A percentile compares a stretch with the other conserved stretches of the same genome.
phyloP scores from a whole-genome alignment of 2,888 invertebrate genomes.

The Caenorhabditis japonica region DNA sequence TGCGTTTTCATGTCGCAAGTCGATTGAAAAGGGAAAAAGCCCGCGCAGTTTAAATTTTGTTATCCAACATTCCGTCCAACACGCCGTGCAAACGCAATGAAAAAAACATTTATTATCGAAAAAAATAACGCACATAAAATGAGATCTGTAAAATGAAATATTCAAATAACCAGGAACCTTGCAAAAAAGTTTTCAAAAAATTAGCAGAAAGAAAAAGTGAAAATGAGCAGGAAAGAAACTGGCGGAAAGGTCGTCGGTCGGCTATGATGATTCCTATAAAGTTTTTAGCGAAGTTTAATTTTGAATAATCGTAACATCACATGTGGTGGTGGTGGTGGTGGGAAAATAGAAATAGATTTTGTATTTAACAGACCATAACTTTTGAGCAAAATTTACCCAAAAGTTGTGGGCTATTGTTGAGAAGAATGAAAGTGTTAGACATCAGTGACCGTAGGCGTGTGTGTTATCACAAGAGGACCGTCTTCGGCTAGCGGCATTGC shows the following conservation, averaged over 20 bases:
- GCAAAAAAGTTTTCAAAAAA: not conserved
- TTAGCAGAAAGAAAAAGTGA: conserved; percentile 41
- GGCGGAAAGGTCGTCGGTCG: conserved; percentile 12
- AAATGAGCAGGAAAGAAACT: conserved; percentile 54
- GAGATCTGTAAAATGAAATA: too few relatives aligned
- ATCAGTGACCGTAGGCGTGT: conserved; percentile 68
- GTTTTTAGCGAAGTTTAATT: not conserved
- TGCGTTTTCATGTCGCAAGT: too few relatives aligned
- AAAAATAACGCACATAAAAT: too few relatives aligned
- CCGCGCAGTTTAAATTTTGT: too few relatives aligned
- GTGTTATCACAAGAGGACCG: conserved; percentile 65
- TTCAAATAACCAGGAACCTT: not conserved
- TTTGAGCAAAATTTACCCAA: not conserved
- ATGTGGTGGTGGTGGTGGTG: not conserved
- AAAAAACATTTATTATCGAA: too few relatives aligned
- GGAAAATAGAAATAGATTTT: conserved; percentile 19
- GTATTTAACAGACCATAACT: too few relatives aligned
- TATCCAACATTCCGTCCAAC: too few relatives aligned
- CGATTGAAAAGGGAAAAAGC: too few relatives aligned
- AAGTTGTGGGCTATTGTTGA: not conserved
- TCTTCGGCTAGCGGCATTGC: conserved; percentile 63
- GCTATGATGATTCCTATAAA: conserved; percentile 28
- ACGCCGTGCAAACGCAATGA: too few relatives aligned
- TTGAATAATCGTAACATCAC: too few relatives aligned
- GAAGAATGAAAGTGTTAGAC: too few relatives aligned